These are phyloP conservation scores for Netelia fuscicornis DNA, from an alignment of 2,888 invertebrate species.

Conservation along the genomic window DNA sequence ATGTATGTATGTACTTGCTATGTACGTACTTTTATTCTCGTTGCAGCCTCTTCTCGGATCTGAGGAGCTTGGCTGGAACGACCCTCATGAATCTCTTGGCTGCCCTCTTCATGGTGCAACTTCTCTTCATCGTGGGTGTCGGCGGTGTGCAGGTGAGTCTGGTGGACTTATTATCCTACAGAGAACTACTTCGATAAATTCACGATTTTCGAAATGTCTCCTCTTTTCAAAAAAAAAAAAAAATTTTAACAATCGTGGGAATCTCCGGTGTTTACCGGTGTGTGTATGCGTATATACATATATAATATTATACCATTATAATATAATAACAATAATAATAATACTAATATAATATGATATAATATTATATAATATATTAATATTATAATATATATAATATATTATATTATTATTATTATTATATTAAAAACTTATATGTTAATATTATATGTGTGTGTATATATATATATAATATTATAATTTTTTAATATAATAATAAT, in stretches of 20 bases:
- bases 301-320: not conserved
- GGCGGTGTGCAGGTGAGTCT: conserved; percentile 88
- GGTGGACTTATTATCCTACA: conserved; percentile 9
- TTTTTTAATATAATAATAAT: too few relatives aligned
- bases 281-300: not conserved
- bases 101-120: conserved; percentile 89
- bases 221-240: not conserved
- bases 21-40: conserved; percentile 73
- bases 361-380: too few relatives aligned
- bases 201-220: not conserved
- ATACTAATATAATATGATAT: too few relatives aligned
- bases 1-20: too few relatives aligned
- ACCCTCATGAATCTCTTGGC: conserved; percentile 89
- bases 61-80: conserved; percentile 88
- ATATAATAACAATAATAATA: too few relatives aligned
- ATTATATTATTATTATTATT: too few relatives aligned
- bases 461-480: too few relatives aligned
- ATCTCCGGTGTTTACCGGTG: not conserved
- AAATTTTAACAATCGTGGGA: not conserved
- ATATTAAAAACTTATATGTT: too few relatives aligned
- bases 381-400: too few relatives aligned
- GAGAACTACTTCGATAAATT: conserved; percentile 1
- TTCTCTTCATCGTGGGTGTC: conserved; percentile 89
- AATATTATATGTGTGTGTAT: too few relatives aligned
- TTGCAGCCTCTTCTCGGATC: conserved; percentile 89